Conservation (phyloP, 2,888 invertebrate species). For the Phyto melanocephala region DNA sequence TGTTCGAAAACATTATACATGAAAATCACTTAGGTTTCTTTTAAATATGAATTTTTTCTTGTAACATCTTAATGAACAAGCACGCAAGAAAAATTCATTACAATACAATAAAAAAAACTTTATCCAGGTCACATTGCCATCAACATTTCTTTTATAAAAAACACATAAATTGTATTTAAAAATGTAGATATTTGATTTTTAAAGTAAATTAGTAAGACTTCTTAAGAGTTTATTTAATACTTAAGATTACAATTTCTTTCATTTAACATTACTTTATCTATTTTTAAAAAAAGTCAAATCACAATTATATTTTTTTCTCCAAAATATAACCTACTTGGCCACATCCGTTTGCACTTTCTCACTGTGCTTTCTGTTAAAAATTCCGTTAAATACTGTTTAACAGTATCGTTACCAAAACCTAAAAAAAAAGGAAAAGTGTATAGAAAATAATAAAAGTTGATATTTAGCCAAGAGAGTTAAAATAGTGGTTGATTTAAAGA, state of each 20-base stretch:
- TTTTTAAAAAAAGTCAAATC: too few species aligned
- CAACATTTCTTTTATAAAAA: neutral
- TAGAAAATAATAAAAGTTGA: conserved; percentile 47
- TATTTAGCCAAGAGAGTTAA: conserved; percentile 46
- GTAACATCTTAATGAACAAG: conserved; percentile 18
- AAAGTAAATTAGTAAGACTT: too few species aligned
- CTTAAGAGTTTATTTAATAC: too few species aligned
- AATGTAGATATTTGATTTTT: too few species aligned
- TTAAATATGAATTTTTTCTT: conserved; percentile 31
- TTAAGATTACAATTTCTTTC: too few species aligned
- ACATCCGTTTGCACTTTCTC: conserved; percentile 56
- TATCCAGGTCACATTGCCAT: conserved; percentile 56
- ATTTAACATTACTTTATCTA: neutral
- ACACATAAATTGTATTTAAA: neutral
- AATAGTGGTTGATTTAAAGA: conserved; percentile 38
- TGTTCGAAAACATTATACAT: conserved; percentile 1
- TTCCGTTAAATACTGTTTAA: conserved; percentile 63
- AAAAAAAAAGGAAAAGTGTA: conserved; percentile 15
- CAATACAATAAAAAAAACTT: conserved; percentile 38
- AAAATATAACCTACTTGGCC: conserved; percentile 50
- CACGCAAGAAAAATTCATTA: conserved; percentile 2
- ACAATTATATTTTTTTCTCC: conserved; percentile 16
- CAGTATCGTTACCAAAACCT: conserved; percentile 33
- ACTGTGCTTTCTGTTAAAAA: conserved; percentile 58
- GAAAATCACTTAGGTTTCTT: conserved; percentile 44